These are phyloP conservation scores for Phalera bucephala DNA, from an alignment of 2,888 invertebrate genomes.

Conservation along the genomic window DNA sequence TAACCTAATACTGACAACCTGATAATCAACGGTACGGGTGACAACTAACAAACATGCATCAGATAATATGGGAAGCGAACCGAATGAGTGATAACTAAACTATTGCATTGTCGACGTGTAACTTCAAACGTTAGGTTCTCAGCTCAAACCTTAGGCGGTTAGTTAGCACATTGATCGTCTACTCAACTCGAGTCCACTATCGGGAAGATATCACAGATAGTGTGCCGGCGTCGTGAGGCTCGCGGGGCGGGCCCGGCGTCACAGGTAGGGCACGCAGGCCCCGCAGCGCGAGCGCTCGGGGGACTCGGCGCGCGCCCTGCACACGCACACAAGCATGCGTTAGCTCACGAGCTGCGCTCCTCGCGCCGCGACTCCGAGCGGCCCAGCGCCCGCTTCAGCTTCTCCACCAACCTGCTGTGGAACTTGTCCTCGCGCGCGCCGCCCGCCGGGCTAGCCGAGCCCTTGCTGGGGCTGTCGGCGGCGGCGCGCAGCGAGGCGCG, in stretches of 20 bases:
- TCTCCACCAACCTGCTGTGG: conserved; percentile 91
- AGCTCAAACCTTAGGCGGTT: conserved; percentile 49
- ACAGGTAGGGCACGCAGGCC: conserved; percentile 78
- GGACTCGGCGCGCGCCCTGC: conserved; percentile 75
- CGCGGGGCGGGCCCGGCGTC: conserved; percentile 39
- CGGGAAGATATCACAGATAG: conserved; percentile 71
- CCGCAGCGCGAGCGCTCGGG: conserved; percentile 71
- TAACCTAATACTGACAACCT: conserved; percentile 59
- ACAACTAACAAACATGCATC: conserved; percentile 57
- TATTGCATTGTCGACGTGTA: conserved; percentile 44
- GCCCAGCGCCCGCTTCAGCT: conserved; percentile 88
- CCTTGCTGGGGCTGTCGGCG: conserved; percentile 86
- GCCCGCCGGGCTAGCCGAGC: conserved; percentile 85
- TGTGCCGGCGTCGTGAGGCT: conserved; percentile 50
- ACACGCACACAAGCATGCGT: conserved; percentile 78
- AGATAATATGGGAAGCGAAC: conserved; percentile 49
- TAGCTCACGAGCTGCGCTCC: conserved; percentile 82
- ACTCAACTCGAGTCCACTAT: conserved; percentile 66
- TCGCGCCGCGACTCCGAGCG: conserved; percentile 77
- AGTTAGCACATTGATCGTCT: conserved; percentile 59
- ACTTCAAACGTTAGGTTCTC: conserved; percentile 40
- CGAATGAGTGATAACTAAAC: conserved; percentile 38
- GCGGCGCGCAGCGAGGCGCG: conserved; percentile 84
- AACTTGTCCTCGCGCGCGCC: conserved; percentile 86
- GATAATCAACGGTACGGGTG: conserved; percentile 31